These are phyloP conservation scores for Onychostruthus taczanowskii DNA, from an alignment of 2,113 vertebrate genomes.

Conservation along the genomic window DNA sequence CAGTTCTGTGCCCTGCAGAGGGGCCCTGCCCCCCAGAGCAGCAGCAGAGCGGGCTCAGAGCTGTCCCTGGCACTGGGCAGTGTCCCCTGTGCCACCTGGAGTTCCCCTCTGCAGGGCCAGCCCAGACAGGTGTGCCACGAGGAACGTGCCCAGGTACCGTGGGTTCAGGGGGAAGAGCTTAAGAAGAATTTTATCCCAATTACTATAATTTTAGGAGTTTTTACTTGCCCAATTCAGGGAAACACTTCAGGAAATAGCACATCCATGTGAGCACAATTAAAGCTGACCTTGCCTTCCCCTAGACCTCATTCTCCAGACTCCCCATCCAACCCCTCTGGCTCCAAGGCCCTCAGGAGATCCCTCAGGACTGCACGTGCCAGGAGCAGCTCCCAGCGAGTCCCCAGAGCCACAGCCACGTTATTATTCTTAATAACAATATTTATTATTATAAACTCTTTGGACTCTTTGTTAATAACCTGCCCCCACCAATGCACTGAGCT, in stretches of 20 bases:
- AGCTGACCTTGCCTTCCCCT: rapidly evolving
- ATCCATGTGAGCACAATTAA: rapidly evolving
- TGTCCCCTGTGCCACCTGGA: no score
- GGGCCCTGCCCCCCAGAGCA: not conserved
- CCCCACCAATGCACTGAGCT: not conserved
- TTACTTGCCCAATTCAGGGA: not conserved
- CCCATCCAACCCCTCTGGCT: not conserved
- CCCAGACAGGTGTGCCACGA: rapidly evolving
- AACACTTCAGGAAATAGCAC: no score
- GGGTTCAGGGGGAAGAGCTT: not conserved
- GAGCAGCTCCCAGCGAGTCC: not conserved
- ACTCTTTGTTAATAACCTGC: not conserved
- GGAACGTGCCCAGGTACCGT: not conserved
- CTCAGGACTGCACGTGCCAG: rapidly evolving
- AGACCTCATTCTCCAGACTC: rapidly evolving
- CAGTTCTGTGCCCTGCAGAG: not conserved
- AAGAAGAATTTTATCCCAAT: not conserved
- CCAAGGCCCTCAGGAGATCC: not conserved
- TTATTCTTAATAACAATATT: no score
- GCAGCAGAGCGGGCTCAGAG: not conserved
- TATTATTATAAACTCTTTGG: no score
- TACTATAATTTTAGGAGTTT: not conserved
- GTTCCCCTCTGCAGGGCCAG: not conserved
- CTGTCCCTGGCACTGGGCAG: not conserved
- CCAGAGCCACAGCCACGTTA: rapidly evolving